Conservation (phyloP, 2,113 vertebrate genomes). For the Micromys minutus region DNA sequence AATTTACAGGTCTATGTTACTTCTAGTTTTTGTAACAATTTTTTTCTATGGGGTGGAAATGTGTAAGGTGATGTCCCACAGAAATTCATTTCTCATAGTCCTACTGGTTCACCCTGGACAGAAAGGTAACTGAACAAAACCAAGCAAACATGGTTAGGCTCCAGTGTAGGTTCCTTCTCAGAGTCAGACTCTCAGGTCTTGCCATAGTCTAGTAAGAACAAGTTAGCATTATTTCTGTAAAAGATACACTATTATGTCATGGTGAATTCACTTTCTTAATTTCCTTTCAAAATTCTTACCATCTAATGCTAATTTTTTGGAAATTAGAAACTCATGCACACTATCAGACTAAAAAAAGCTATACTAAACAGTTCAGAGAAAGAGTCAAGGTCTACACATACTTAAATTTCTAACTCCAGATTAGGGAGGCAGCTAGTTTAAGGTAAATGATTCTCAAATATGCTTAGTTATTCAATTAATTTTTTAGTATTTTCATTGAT, state of each 20-base stretch:
- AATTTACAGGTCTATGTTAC: not conserved
- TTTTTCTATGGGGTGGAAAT: not conserved
- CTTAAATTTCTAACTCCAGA: not conserved
- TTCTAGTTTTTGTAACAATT: not conserved
- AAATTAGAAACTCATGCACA: not conserved
- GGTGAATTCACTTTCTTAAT: not conserved
- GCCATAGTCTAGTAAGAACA: not conserved
- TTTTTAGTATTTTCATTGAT: not conserved
- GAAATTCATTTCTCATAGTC: not conserved
- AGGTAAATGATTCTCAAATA: not conserved
- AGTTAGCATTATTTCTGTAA: not conserved
- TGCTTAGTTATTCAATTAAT: not conserved
- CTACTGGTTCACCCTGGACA: not conserved
- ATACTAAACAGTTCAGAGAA: not conserved
- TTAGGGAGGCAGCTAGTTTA: not conserved
- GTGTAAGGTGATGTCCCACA: not conserved
- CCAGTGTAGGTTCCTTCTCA: not conserved
- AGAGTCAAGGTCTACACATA: not conserved
- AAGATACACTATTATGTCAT: too few species aligned
- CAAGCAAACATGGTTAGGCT: not conserved
- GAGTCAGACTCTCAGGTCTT: not conserved
- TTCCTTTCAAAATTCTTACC: not conserved
- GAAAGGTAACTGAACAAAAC: not conserved
- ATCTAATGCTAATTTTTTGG: not conserved
- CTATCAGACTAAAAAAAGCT: not conserved